Conservation (phyloP, 2,797 vertebrate genomes). For the Simalia tracyae region DNA sequence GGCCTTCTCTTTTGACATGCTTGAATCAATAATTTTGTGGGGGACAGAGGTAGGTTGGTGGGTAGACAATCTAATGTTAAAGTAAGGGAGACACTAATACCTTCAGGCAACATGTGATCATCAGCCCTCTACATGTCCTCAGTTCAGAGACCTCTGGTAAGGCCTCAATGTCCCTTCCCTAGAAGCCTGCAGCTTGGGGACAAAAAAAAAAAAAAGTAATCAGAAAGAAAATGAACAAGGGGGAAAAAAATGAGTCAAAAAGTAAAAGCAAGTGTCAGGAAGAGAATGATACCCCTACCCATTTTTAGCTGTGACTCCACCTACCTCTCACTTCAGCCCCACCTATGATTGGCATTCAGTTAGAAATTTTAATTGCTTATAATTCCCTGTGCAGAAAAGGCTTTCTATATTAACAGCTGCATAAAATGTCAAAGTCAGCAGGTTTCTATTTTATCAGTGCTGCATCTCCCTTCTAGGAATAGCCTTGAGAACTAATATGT, state of each 20-base stretch:
- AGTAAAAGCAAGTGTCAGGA: too few relatives aligned
- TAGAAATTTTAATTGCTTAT: constrained; percentile 35
- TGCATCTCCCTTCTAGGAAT: background rate
- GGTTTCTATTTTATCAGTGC: background rate
- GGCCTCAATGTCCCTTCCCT: too few relatives aligned
- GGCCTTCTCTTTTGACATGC: background rate
- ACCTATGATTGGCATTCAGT: background rate
- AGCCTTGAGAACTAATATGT: background rate
- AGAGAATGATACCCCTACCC: too few relatives aligned
- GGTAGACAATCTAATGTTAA: background rate
- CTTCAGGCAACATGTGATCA: background rate
- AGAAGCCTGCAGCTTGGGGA: too few relatives aligned
- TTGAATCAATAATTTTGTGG: background rate
- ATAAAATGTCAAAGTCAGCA: background rate
- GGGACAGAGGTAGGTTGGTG: background rate
- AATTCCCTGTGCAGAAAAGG: constrained; percentile 7
- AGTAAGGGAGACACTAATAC: background rate
- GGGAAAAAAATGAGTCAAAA: too few relatives aligned
- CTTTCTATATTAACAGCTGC: background rate
- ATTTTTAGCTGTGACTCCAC: too few relatives aligned
- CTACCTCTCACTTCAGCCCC: too few relatives aligned
- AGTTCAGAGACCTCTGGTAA: too few relatives aligned
- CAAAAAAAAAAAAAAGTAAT: too few relatives aligned
- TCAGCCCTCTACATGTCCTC: background rate
- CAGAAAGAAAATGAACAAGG: too few relatives aligned